phyloP scores from a whole-genome alignment of 2,797 vertebrate genomes.

The Rallus crepitans region DNA sequence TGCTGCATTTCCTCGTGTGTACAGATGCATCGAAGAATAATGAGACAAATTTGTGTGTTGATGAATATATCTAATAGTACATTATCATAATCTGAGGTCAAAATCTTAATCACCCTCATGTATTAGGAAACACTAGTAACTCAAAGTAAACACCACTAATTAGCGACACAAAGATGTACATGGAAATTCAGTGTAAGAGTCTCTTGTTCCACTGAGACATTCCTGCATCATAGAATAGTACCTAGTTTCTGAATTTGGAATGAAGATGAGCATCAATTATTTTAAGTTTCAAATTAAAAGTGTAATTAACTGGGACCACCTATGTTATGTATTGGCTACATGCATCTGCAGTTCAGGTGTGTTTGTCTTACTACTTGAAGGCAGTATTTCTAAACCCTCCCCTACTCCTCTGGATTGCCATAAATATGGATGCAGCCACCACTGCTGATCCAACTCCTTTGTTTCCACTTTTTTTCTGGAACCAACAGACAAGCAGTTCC shows the following conservation, averaged over 20 bases:
- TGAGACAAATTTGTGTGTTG: constrained; percentile 10
- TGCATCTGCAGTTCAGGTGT: background rate
- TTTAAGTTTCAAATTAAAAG: background rate
- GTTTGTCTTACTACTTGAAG: background rate
- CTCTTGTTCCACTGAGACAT: background rate
- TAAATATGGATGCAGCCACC: background rate
- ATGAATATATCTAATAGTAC: constrained; percentile 31
- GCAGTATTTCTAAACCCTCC: background rate
- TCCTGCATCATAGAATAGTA: background rate
- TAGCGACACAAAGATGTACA: constrained; percentile 5
- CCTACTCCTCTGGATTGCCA: background rate
- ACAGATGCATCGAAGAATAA: constrained; percentile 21
- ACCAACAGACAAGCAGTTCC: rapidly evolving
- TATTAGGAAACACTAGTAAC: background rate
- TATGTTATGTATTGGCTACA: background rate
- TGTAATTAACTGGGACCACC: background rate
- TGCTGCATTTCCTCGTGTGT: background rate
- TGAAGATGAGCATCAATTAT: background rate
- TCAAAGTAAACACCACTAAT: background rate
- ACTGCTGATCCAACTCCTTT: background rate
- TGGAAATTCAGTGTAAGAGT: background rate
- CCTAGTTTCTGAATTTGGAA: background rate
- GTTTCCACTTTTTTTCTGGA: background rate
- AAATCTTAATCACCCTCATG: constrained; percentile 32
- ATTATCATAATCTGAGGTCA: constrained; percentile 43